These are phyloP conservation scores for Epirrhoe alternata DNA, from an alignment of 2,888 invertebrate genomes.

Conservation along the genomic window DNA sequence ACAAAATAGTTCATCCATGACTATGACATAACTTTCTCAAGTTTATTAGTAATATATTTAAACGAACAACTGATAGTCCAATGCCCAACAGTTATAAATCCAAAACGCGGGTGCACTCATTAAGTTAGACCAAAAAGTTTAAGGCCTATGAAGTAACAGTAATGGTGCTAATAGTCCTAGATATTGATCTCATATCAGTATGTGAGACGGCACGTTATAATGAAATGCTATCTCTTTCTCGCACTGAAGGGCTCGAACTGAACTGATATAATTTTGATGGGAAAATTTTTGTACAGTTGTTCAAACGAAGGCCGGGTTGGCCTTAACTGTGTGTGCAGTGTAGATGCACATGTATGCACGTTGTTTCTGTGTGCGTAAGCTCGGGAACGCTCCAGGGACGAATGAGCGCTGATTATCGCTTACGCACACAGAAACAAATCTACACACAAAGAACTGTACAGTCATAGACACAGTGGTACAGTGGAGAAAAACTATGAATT, in stretches of 20 bases:
- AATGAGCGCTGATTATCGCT: too few relatives aligned
- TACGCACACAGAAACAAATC: too few relatives aligned
- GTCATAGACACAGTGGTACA: too few relatives aligned
- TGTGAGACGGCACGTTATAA: slow-evolving; percentile 63
- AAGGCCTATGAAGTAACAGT: slow-evolving; percentile 82
- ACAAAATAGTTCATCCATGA: too few relatives aligned
- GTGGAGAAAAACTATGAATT: too few relatives aligned
- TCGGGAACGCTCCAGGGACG: too few relatives aligned
- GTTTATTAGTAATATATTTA: background rate
- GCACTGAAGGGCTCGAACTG: slow-evolving; percentile 9
- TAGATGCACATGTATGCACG: too few relatives aligned
- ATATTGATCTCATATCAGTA: slow-evolving; percentile 82
- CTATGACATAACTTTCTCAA: too few relatives aligned
- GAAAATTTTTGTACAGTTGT: background rate
- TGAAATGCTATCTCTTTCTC: slow-evolving; percentile 56
- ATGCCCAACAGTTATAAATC: background rate
- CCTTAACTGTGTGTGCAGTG: too few relatives aligned
- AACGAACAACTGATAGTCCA: background rate
- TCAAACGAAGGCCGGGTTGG: too few relatives aligned
- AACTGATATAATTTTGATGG: background rate
- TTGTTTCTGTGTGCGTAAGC: too few relatives aligned
- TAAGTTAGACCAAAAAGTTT: slow-evolving; percentile 77
- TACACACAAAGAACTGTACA: too few relatives aligned
- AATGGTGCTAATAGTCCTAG: slow-evolving; percentile 82
- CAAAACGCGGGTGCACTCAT: slow-evolving; percentile 35